Conservation (phyloP, 2,113 vertebrate genomes). For the Eonycteris spelaea region DNA sequence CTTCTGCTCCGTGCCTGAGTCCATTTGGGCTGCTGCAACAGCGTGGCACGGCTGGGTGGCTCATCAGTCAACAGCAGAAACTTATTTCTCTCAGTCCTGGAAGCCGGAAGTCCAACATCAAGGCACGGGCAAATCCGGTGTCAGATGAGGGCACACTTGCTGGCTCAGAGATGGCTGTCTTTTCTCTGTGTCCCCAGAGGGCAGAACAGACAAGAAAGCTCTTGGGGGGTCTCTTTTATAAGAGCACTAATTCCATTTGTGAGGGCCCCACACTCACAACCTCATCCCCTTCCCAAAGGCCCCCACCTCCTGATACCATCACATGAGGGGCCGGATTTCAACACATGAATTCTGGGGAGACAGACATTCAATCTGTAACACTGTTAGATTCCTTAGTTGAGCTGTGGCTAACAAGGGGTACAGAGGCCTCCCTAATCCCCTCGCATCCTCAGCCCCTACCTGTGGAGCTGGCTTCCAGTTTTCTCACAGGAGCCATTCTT, state of each 20-base stretch:
- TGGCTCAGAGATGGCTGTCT: background rate
- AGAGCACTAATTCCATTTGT: too few species aligned
- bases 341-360: background rate
- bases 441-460: background rate
- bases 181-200: background rate
- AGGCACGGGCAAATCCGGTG: background rate
- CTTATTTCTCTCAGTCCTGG: background rate
- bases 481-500: background rate
- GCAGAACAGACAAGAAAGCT: background rate
- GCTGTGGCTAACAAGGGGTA: fast-evolving
- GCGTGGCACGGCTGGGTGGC: background rate
- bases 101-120: background rate
- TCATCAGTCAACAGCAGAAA: background rate
- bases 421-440: background rate
- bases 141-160: background rate
- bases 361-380: background rate
- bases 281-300: background rate
- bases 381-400: background rate
- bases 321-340: background rate
- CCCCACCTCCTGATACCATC: background rate
- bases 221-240: background rate
- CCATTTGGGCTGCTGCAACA: background rate
- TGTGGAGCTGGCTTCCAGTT: background rate
- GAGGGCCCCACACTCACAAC: background rate
- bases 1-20: background rate